phyloP scores from a whole-genome alignment of 2,888 invertebrate genomes.

The Oconnorella tubifera region DNA sequence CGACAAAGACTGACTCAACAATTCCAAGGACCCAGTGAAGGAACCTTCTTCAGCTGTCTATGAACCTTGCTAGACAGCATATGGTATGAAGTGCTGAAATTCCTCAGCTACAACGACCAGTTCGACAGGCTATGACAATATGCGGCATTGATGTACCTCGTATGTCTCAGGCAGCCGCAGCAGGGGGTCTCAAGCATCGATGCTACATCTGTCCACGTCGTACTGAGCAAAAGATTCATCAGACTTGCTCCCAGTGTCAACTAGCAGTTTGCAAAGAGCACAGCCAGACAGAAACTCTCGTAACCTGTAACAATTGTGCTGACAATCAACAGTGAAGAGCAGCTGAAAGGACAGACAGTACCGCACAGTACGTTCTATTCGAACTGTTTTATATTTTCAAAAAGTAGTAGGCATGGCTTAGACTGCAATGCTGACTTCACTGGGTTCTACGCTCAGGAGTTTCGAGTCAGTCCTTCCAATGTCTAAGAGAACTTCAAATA shows the following conservation, averaged over 20 bases:
- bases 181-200: background rate
- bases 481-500: too few relatives aligned
- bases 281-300: too few relatives aligned
- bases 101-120: background rate
- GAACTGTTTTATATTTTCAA: background rate
- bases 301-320: too few relatives aligned
- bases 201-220: slow-evolving; percentile 1
- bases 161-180: background rate
- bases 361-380: too few relatives aligned
- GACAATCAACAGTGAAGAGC: too few relatives aligned
- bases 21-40: background rate
- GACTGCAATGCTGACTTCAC: background rate
- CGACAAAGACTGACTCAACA: background rate
- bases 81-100: background rate
- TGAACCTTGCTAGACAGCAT: background rate
- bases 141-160: background rate
- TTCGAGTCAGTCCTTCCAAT: too few relatives aligned
- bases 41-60: background rate
- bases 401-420: background rate
- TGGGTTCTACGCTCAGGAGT: too few relatives aligned
- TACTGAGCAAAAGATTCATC: background rate
- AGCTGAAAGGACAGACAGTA: too few relatives aligned
- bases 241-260: too few relatives aligned
- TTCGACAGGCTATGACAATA: background rate
- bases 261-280: too few relatives aligned